Evolutionary conservation across 2,113 vertebrate species (phyloP).

Genomic region (Gavialis gangeticus): DNA sequence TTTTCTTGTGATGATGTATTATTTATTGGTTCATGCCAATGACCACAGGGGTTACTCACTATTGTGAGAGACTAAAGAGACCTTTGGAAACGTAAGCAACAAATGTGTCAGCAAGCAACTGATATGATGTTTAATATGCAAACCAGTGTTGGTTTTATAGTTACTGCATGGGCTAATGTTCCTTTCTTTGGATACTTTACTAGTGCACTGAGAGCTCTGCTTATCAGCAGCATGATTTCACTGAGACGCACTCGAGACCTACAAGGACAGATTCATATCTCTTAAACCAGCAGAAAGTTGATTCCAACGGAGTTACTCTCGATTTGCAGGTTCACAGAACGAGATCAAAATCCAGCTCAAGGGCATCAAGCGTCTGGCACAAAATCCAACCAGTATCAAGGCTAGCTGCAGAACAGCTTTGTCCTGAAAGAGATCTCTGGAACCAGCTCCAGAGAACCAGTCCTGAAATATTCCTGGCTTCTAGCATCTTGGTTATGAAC

Average conservation of each 20-base stretch:
- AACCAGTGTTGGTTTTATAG: fast-evolving
- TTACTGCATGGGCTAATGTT: fast-evolving
- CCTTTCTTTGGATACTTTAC: background rate
- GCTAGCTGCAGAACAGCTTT: background rate
- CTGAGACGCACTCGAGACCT: background rate
- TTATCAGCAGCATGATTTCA: fast-evolving
- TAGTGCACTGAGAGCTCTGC: background rate
- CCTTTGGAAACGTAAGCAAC: background rate
- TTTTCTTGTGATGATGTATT: background rate
- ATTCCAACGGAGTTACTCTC: background rate
- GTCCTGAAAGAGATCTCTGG: background rate
- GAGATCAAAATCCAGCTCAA: background rate
- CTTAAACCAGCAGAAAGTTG: fast-evolving
- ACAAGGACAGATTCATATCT: background rate
- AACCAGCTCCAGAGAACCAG: too few relatives aligned
- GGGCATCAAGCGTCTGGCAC: fast-evolving
- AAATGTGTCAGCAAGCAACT: background rate
- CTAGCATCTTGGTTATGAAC: background rate
- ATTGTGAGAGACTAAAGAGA: background rate
- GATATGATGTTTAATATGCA: background rate
- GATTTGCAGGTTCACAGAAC: background rate
- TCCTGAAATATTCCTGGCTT: background rate
- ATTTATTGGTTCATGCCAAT: background rate
- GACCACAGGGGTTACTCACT: background rate
- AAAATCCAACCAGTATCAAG: fast-evolving